Conservation (phyloP, 2,113 vertebrate genomes). For the Neofelis nebulosa region DNA sequence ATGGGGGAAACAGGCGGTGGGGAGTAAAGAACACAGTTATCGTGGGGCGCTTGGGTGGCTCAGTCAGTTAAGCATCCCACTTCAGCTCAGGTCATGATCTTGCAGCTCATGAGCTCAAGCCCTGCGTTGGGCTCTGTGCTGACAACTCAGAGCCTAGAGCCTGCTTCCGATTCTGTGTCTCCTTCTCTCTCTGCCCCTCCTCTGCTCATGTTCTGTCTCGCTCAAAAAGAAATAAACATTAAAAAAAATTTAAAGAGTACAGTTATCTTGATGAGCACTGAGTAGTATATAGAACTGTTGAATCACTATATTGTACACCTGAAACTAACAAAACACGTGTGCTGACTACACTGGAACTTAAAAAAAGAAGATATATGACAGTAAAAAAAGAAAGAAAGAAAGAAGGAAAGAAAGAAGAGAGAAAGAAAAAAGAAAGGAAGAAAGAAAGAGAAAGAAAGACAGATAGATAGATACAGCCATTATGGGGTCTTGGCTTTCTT, state of each 20-base stretch:
- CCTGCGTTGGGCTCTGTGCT: too few species aligned
- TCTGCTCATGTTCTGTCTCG: too few species aligned
- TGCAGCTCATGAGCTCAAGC: too few species aligned
- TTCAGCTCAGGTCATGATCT: too few species aligned
- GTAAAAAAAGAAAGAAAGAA: background rate
- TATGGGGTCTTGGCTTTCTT: background rate
- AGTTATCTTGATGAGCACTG: background rate
- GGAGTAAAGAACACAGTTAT: background rate
- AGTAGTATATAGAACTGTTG: background rate
- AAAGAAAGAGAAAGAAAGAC: background rate
- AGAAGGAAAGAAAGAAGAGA: background rate
- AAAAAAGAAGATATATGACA: background rate
- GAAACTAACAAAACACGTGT: background rate
- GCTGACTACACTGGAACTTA: background rate
- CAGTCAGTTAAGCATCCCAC: too few species aligned
- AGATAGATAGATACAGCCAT: background rate
- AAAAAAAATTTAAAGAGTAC: background rate
- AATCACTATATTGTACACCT: background rate
- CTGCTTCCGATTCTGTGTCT: too few species aligned
- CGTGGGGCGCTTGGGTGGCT: background rate
- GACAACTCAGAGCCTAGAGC: too few species aligned
- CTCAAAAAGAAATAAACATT: too few species aligned
- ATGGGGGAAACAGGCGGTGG: background rate
- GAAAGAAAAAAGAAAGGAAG: background rate
- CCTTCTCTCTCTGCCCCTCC: too few species aligned